Evolutionary conservation across 2,888 invertebrate species (phyloP).

Genomic region (Clistopyga incitator): DNA sequence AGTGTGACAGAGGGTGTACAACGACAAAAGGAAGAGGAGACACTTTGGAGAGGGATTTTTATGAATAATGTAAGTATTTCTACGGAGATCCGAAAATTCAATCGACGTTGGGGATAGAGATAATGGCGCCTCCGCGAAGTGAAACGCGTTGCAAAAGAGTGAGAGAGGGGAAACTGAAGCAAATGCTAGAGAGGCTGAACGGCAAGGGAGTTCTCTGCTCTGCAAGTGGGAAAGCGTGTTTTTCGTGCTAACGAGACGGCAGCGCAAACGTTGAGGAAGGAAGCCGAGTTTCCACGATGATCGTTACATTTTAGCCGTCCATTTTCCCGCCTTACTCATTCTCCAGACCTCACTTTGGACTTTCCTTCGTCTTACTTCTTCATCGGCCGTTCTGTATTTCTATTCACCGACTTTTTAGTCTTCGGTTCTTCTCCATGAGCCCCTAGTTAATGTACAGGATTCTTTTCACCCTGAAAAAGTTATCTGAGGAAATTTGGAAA

Average conservation of each 20-base stretch:
- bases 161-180: slow-evolving; percentile 49
- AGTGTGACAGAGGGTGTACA: slow-evolving; percentile 45
- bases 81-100: slow-evolving; percentile 69
- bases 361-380: slow-evolving; percentile 13
- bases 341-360: slow-evolving; percentile 11
- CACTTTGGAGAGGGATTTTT: slow-evolving; percentile 65
- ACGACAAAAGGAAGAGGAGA: slow-evolving; percentile 57
- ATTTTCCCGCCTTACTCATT: slow-evolving; percentile 31
- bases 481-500: background rate
- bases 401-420: slow-evolving; percentile 4
- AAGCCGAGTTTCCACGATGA: slow-evolving; percentile 57
- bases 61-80: slow-evolving; percentile 70
- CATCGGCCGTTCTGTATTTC: slow-evolving; percentile 19
- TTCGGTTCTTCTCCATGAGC: background rate
- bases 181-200: slow-evolving; percentile 61
- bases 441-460: background rate
- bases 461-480: background rate
- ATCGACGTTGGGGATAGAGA: slow-evolving; percentile 67
- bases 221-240: slow-evolving; percentile 75
- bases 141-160: slow-evolving; percentile 31
- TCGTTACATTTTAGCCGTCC: slow-evolving; percentile 56
- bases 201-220: slow-evolving; percentile 69
- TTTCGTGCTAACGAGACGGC: slow-evolving; percentile 68
- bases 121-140: slow-evolving; percentile 64
- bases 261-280: slow-evolving; percentile 57